These are phyloP conservation scores for Parauchenoglanis punctatus DNA, from an alignment of 2,797 vertebrate species.

Conservation along the genomic window DNA sequence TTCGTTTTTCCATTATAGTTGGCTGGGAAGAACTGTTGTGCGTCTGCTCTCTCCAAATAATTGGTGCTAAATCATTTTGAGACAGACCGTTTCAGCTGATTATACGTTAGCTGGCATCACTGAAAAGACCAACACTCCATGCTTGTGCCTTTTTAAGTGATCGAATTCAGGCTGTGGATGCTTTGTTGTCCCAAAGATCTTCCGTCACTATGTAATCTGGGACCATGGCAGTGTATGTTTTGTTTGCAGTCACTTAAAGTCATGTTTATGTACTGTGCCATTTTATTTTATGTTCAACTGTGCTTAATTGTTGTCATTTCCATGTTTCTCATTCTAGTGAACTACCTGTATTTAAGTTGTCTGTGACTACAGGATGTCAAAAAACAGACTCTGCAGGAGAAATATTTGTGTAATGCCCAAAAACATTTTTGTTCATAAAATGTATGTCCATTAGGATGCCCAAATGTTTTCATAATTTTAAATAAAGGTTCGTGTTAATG, in stretches of 20 bases:
- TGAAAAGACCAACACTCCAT: conserved; percentile 74
- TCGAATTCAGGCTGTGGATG: conserved; percentile 67
- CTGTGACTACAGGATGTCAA: conserved; percentile 44
- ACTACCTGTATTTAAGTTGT: conserved; percentile 53
- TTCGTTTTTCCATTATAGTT: conserved; percentile 53
- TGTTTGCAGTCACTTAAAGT: conserved; percentile 47
- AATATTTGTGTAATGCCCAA: conserved; percentile 50
- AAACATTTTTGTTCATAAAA: conserved; percentile 64
- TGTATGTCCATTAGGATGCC: conserved; percentile 59
- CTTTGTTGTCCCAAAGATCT: conserved; percentile 55
- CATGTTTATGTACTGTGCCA: conserved; percentile 51
- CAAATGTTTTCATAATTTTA: conserved; percentile 69
- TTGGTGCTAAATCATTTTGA: conserved; percentile 72
- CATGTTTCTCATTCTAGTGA: conserved; percentile 49
- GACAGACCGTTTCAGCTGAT: conserved; percentile 59
- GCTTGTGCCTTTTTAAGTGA: conserved; percentile 75
- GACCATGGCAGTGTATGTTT: conserved; percentile 40
- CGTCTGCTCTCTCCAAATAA: conserved; percentile 64
- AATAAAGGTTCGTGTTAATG: conserved; percentile 74
- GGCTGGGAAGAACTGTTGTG: conserved; percentile 57
- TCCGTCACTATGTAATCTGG: conserved; percentile 41
- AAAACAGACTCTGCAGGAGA: conserved; percentile 14
- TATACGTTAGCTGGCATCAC: conserved; percentile 60
- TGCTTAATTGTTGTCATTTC: conserved; percentile 50
- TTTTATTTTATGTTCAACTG: conserved; percentile 38